Base-by-base conservation (phyloP, 2,888 invertebrate species). In the Zelleria hepariella region DNA sequence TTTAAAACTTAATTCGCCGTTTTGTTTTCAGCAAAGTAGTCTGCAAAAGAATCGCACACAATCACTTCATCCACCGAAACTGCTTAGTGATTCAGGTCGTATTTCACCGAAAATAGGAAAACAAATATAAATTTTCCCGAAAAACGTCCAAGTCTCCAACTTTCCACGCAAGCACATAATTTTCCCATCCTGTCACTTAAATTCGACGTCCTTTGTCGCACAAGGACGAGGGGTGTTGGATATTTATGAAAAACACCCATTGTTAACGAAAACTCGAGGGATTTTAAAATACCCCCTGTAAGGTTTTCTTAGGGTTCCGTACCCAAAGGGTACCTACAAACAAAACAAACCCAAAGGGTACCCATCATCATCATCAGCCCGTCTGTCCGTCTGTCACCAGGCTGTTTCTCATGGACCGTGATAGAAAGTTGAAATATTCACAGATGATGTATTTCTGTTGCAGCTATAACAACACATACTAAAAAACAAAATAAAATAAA, bases 231-330 rank as follows among this genome's bases (percentile, higher is more conserved):
- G 21, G 53, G 24, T 25, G 27, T 23, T 57, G 42, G 60, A 42
- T 70, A 69, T 69, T 71, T 72, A 72, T 72, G 72, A 72, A 74
- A 74, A 74, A 72, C 73, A 72, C 64, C 68, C 66, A 69, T 75
- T 74, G 74, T 74, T 66, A 63, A 65, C 64, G 61, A 62, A 73
- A 57, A 47, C 74, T 64, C 68, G 59, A 68, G 66, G 71, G 73
- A 72, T 67, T 74, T 72, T 73, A 74, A 75, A 67, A 71, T 67
- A 61, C 63, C 53, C 21, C 10, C 18, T 48, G 18, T 32, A n/a
- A 20, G 26, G 26, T 48, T 66, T 66, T 65, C 68, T 70, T 69
- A 60, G 72, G 73, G 72, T 8, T 8, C n/a, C n/a, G n/a, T n/a
- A n/a, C n/a, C n/a, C n/a, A n/a, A n/a, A n/a, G n/a, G n/a, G n/a